Evolutionary conservation across 2,888 invertebrate species (phyloP).

Genomic region (Galeruca laticollis): DNA sequence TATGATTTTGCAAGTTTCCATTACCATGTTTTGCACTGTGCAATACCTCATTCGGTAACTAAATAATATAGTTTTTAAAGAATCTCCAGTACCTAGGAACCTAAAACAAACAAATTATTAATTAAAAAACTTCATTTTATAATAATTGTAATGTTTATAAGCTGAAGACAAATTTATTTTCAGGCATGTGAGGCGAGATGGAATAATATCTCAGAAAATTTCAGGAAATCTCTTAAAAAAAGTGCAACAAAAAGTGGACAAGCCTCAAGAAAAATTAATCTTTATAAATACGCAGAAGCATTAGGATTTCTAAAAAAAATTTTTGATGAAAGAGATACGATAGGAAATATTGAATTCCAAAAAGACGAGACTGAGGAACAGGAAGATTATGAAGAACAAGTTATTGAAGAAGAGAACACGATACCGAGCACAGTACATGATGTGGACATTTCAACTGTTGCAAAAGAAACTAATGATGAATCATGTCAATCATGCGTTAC

Average conservation of each 20-base stretch:
- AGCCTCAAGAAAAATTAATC: neutral
- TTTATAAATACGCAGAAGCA: neutral
- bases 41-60: slow-evolving; percentile 1
- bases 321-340: slow-evolving; percentile 12
- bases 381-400: too few species aligned
- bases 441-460: too few species aligned
- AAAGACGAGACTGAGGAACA: too few species aligned
- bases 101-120: neutral
- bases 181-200: neutral
- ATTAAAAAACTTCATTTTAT: neutral
- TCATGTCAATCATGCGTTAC: too few species aligned
- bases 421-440: too few species aligned
- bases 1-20: neutral
- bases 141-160: neutral
- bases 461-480: too few species aligned
- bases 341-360: neutral
- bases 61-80: neutral
- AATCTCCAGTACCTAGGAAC: slow-evolving; percentile 14
- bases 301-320: neutral
- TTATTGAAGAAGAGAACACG: too few species aligned
- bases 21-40: slow-evolving; percentile 12
- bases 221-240: neutral
- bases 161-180: neutral
- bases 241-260: neutral
- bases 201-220: neutral